Base-by-base conservation (phyloP, 1,140 invertebrate genomes). In the Aporrectodea caliginosa region DNA sequence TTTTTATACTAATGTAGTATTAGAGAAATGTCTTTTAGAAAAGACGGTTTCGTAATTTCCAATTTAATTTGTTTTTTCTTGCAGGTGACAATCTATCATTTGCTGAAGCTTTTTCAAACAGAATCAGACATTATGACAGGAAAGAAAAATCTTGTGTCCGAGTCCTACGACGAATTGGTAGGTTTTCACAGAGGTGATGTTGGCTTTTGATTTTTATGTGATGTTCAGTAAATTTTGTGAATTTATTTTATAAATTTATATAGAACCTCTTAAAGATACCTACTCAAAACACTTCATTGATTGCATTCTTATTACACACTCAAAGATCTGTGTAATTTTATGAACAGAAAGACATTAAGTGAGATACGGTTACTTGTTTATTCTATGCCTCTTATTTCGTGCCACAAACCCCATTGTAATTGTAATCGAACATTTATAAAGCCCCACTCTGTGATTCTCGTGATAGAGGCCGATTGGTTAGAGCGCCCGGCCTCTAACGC, bases 131-230 rank as follows among this genome's bases (percentile, higher is more conserved):
- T 88, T 12, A 87, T 90, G 84, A 82, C 91, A 12, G 92, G 92
- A 29, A 94, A 93, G 81, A 94, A 95, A 82, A 92, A 92, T 69
- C 89, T 98, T 0, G 94, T 97, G 0, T 94, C 94, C 1, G 97
- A 99, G 89, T 94, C 92, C 84, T 99, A 99, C 87, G 97, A 98
- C 88, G 97, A 99, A 91, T 94, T 99, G 78, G 94, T 91, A 80
- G 82, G 85, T 84, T 22, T 2, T n/a, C n/a, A n/a, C n/a, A n/a
- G n/a, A n/a, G n/a, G n/a, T n/a, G n/a, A n/a, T 31, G 2, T 75
- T 43, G 75, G 73, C 1, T 69, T 32, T 74, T n/a, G 29, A 69
- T 69, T 16, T n/a, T 22, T 30, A 12, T 73, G 32, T 27, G n/a
- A 27, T 29, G 27, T 16, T 32, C 71, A 16, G 16, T 16, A 16